Evolutionary conservation across 2,797 vertebrate species (phyloP), one percentile per base, ranked within the genome.

Genomic region (Semotilus atromaculatus): DNA sequence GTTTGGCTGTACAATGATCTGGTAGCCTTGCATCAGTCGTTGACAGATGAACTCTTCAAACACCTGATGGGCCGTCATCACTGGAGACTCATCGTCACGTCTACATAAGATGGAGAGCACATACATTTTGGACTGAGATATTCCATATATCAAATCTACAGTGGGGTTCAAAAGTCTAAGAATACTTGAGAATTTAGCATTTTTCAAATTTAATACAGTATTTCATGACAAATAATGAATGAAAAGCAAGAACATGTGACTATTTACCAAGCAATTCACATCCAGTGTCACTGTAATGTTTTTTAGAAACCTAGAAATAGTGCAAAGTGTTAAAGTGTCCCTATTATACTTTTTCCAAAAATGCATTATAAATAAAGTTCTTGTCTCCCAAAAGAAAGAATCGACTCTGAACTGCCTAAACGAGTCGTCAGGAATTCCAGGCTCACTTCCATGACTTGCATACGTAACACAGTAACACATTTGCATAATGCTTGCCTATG

Each of bases 31-130:
- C 98, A 99, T 99, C 88, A 99, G 93, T 4, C 98, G 95, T 92
- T 99, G 98, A 87, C 98, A 99, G 89, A 99, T 97, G 67, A 99
- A 99, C 91, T 99, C 98, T 89, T 99, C 98, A 91, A 99, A 99
- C 70, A 99, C 98, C 88, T 98, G 98, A 79, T 96, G 96, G 0
- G 98, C 98, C 0, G 93, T 96, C 96, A 99, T 97, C 90, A 95
- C 96, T 3, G 96, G 94, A 23, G 93, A 95, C 36, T 99, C 98
- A 55, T 99, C 98, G 10, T 99, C 98, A 53, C 98, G 96, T 91
- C 98, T 99, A 89, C 29, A n/a, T 5, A 71, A 66, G 14, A 76
- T 51, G 21, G 38, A 62, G 6, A 29, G 9, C 8, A 64, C 14
- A 29, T 21, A 5, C 0, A 60, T 26, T 78, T 29, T 11, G n/a